Base-by-base conservation (phyloP, 2,888 invertebrate genomes). In the Rotaria socialis region DNA sequence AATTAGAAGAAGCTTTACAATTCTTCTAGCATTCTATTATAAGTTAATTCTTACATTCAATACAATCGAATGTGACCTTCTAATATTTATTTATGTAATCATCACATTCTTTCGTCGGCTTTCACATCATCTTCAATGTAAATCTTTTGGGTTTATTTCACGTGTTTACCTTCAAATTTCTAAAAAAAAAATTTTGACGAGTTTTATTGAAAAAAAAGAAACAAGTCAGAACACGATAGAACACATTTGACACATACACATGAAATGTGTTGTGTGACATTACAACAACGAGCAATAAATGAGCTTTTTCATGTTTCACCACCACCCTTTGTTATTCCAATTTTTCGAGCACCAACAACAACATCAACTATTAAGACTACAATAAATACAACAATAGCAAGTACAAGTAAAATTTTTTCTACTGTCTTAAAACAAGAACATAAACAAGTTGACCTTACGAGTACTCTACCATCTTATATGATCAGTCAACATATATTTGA, bases 31-130 rank as follows among this genome's bases (percentile, higher is more conserved):
- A n/a, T 58, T 58, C 58, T 58, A n/a, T 14, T 60, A 35, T 0
- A 67, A 67, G 35, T 67, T 67, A 67, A 67, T 67, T 67, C 67
- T 67, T 67, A 35, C 11, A 67, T 67, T 67, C 35, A 35, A 67
- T 7, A 67, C 67, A 67, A 27, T 35, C 19, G 67, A 67, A 67
- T 67, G 16, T 67, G 35, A 67, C 67, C 67, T 67, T 67, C 35
- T 35, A 16, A 67, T 67, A 67, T 41, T 67, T 67, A 6, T 67
- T 67, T 14, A 56, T 56, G 24, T 56, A 56, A 56, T 56, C 56
- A 56, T 56, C 24, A 56, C 56, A 56, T 56, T 56, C 56, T 24
- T 56, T 24, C 8, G 22, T 56, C 24, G 56, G 6, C 56, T 19
- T 56, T 22, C 22, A 22, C 22, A 56, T 7, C 7, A 56, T 2